phyloP scores from a whole-genome alignment of 2,797 vertebrate genomes.

The Aselliscus stoliczkanus region DNA sequence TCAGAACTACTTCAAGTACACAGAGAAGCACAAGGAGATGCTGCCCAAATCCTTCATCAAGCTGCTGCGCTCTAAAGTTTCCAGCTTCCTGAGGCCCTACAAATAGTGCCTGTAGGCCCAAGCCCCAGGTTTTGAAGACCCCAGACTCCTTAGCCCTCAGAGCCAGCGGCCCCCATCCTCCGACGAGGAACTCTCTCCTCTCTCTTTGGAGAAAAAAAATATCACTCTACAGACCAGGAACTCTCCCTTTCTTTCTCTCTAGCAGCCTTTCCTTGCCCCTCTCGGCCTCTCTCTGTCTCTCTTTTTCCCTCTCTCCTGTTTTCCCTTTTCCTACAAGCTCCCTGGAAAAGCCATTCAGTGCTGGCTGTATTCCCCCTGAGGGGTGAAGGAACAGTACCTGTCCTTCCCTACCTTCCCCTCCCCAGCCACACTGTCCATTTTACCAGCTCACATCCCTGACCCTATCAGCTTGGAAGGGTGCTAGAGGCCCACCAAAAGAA shows the following conservation, averaged over 20 bases:
- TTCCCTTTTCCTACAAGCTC: conserved; percentile 1
- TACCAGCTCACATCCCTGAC: not conserved
- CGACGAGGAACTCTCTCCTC: conserved; percentile 24
- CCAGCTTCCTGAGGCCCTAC: conserved; percentile 96
- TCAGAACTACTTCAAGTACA: conserved; percentile 99
- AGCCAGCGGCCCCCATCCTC: conserved; percentile 39
- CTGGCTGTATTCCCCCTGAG: conserved; percentile 23
- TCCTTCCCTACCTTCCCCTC: not conserved
- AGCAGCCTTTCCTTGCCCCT: conserved; percentile 38
- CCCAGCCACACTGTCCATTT: not conserved
- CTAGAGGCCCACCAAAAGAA: not conserved
- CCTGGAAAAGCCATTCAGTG: conserved; percentile 52
- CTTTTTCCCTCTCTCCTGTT: not conserved
- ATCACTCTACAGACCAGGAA: conserved; percentile 60
- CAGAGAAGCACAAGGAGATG: conserved; percentile 99
- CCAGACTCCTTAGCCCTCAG: conserved; percentile 52
- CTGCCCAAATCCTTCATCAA: conserved; percentile 98
- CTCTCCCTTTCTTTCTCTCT: conserved; percentile 46
- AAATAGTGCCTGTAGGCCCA: conserved; percentile 85
- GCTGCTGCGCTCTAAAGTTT: conserved; percentile 98
- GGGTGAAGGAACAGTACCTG: not conserved
- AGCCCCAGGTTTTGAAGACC: conserved; percentile 51
- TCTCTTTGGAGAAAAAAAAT: conserved; percentile 55
- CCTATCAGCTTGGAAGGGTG: conserved; percentile 20
- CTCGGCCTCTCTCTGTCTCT: not conserved